Evolutionary conservation across 2,797 vertebrate genomes (phyloP).

Genomic region (Silurus lanzhouensis): DNA sequence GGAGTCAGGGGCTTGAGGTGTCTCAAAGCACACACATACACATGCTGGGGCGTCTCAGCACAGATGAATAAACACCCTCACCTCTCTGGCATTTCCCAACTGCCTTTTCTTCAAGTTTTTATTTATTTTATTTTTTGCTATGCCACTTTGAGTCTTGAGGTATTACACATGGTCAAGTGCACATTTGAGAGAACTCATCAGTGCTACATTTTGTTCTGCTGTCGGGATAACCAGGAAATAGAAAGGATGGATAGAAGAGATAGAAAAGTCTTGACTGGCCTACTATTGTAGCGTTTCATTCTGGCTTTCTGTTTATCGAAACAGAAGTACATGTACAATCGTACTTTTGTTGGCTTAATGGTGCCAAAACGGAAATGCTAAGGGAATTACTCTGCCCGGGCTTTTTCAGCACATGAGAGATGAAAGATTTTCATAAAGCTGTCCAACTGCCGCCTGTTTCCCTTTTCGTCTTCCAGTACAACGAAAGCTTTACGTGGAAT

Average conservation of each 20-base stretch:
- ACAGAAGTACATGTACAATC: not conserved
- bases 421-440: constrained; percentile 14
- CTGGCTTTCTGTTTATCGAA: constrained; percentile 1
- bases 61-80: constrained; percentile 15
- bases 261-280: not conserved
- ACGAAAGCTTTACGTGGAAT: not conserved
- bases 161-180: constrained; percentile 24
- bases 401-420: not conserved
- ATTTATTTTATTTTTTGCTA: not conserved
- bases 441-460: not conserved
- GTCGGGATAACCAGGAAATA: not conserved
- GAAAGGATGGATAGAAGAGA: not conserved
- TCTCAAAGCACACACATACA: constrained; percentile 13
- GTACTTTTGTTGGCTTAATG: constrained; percentile 8
- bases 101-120: not conserved
- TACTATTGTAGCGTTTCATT: not conserved
- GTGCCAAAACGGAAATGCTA: constrained; percentile 5
- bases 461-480: not conserved
- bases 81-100: constrained; percentile 11
- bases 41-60: not conserved
- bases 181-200: constrained; percentile 31
- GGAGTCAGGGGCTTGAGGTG: constrained; percentile 12
- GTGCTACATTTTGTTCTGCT: not conserved
- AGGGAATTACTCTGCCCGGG: not conserved
- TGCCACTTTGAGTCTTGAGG: constrained; percentile 25